A percentile compares a stretch with the other conserved stretches of the same genome.
These are phyloP conservation scores for Rhinogobius similis DNA, from an alignment of 2,113 vertebrate species.

Conservation along the genomic window DNA sequence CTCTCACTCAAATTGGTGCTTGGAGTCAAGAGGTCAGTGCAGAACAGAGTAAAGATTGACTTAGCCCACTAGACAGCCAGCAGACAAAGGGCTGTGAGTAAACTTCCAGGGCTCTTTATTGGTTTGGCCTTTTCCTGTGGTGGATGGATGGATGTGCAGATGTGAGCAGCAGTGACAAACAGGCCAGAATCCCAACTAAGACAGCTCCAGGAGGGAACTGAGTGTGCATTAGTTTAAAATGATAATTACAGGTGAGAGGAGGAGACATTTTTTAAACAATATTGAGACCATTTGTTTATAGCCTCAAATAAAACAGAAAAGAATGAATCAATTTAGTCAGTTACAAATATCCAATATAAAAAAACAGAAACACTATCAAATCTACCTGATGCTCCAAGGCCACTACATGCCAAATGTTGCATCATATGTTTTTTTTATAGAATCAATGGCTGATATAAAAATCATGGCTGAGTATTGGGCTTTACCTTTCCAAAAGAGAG, in stretches of 20 bases:
- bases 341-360: too few relatives aligned
- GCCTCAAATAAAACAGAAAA: neutral
- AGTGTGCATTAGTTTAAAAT: neutral
- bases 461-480: neutral
- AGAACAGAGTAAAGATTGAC: conserved; percentile 76
- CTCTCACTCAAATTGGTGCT: conserved; percentile 35
- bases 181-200: conserved; percentile 19
- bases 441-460: neutral
- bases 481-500: neutral
- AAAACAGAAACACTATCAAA: too few relatives aligned
- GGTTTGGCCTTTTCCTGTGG: conserved; percentile 63
- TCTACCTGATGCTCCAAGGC: neutral
- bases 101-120: conserved; percentile 69
- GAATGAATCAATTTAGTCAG: neutral
- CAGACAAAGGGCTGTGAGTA: conserved; percentile 74
- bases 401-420: neutral
- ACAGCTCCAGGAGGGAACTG: conserved; percentile 11
- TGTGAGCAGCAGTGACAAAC: conserved; percentile 52
- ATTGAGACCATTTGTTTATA: neutral
- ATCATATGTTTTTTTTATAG: neutral
- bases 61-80: conserved; percentile 66
- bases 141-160: conserved; percentile 62
- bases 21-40: conserved; percentile 71
- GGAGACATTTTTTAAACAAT: neutral
- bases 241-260: neutral